Conservation (phyloP, 1,140 invertebrate genomes). For the Nephotettix cincticeps region DNA sequence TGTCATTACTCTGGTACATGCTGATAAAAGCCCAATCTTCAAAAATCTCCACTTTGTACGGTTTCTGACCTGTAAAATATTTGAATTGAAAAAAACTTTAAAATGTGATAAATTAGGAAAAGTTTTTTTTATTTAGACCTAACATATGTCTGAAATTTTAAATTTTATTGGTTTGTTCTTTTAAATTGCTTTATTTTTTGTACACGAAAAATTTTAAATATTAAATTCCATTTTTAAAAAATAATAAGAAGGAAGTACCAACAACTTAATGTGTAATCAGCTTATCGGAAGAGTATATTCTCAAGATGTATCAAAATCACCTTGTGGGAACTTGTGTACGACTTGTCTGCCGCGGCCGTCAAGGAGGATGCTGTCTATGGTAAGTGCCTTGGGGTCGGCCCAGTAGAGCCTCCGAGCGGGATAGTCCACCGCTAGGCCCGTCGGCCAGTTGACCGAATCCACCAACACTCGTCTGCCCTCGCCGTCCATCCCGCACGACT, state of each 20-base stretch:
- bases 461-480: slow-evolving; percentile 56
- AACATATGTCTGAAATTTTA: too few relatives aligned
- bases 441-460: slow-evolving; percentile 61
- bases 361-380: slow-evolving; percentile 72
- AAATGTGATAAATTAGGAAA: too few relatives aligned
- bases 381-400: slow-evolving; percentile 70
- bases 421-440: slow-evolving; percentile 68
- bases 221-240: too few relatives aligned
- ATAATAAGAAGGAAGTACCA: too few relatives aligned
- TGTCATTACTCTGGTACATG: slow-evolving; percentile 59
- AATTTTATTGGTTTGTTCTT: too few relatives aligned
- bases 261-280: too few relatives aligned
- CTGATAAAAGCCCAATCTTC: slow-evolving; percentile 69
- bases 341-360: slow-evolving; percentile 68
- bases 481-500: slow-evolving; percentile 67
- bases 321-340: slow-evolving; percentile 54
- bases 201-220: too few relatives aligned
- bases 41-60: slow-evolving; percentile 71
- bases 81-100: too few relatives aligned
- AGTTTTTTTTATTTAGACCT: too few relatives aligned
- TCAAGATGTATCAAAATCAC: too few relatives aligned
- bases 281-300: too few relatives aligned
- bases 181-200: too few relatives aligned
- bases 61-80: slow-evolving; percentile 51
- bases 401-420: slow-evolving; percentile 68